Evolutionary conservation across 2,113 vertebrate genomes (phyloP).

Genomic region (Proteles cristata): DNA sequence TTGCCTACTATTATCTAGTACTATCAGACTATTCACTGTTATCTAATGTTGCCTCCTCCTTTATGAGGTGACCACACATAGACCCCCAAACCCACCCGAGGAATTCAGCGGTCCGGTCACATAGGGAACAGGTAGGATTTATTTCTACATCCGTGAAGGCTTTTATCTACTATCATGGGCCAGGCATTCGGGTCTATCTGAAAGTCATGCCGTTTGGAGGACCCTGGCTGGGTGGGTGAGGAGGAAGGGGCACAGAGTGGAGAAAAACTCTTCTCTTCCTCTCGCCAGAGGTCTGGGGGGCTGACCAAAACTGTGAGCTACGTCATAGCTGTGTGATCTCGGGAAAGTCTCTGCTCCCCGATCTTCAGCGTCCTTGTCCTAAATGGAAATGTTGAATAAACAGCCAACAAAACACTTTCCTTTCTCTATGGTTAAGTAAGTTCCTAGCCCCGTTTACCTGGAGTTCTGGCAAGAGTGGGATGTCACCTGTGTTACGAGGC

Average conservation of each 20-base stretch:
- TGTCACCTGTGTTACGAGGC: neutral
- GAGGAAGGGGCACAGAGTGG: accelerated
- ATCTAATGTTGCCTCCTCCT: neutral
- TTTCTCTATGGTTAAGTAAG: neutral
- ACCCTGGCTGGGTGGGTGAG: neutral
- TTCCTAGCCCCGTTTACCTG: neutral
- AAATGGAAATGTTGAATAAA: neutral
- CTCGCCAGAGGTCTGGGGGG: neutral
- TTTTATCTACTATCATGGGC: neutral
- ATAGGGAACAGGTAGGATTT: neutral
- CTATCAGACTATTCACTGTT: neutral
- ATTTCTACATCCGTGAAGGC: neutral
- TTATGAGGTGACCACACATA: neutral
- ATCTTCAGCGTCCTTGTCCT: neutral
- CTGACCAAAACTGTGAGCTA: neutral
- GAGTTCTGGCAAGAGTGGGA: neutral
- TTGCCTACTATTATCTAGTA: neutral
- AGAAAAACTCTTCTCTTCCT: neutral
- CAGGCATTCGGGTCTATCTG: neutral
- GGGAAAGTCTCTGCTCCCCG: neutral
- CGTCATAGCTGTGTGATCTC: neutral
- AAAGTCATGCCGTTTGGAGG: neutral
- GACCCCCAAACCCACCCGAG: neutral
- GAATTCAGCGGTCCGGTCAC: neutral
- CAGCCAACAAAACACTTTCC: neutral